Percentiles rank a stretch among this genome's conserved stretches.
Evolutionary conservation across 2,797 vertebrate species (phyloP).

Genomic region (Spea hammondii): DNA sequence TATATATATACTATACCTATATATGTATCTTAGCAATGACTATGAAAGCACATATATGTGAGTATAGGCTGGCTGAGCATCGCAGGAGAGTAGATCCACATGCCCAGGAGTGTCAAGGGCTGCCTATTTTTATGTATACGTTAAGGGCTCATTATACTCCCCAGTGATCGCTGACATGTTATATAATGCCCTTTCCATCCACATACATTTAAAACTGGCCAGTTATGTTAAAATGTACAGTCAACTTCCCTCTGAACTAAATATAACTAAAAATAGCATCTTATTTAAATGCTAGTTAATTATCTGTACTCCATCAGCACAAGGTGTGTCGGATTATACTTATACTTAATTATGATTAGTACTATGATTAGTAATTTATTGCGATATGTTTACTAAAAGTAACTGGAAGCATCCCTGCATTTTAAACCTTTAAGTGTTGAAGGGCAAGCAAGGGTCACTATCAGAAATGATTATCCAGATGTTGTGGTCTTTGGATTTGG

Average conservation of each 20-base stretch:
- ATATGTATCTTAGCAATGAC: too few relatives aligned
- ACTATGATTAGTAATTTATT: too few relatives aligned
- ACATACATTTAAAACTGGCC: not conserved
- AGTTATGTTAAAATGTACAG: constrained; percentile 20
- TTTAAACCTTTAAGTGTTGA: not conserved
- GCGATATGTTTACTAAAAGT: too few relatives aligned
- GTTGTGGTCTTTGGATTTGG: not conserved
- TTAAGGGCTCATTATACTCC: too few relatives aligned
- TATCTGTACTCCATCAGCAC: not conserved
- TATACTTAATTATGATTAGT: too few relatives aligned
- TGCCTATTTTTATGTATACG: too few relatives aligned
- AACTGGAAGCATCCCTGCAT: too few relatives aligned
- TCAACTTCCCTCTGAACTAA: not conserved
- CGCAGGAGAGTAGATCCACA: too few relatives aligned
- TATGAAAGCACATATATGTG: too few relatives aligned
- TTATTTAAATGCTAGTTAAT: constrained; percentile 36
- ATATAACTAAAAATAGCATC: constrained; percentile 26
- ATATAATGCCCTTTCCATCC: not conserved
- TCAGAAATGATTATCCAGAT: not conserved
- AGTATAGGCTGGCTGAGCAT: too few relatives aligned
- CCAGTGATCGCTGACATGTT: not conserved
- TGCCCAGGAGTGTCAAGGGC: too few relatives aligned
- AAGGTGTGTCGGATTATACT: not conserved
- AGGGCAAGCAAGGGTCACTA: not conserved
- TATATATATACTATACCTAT: too few relatives aligned